phyloP scores from a whole-genome alignment of 2,888 invertebrate species.

The Noctuana brunneofusca region DNA sequence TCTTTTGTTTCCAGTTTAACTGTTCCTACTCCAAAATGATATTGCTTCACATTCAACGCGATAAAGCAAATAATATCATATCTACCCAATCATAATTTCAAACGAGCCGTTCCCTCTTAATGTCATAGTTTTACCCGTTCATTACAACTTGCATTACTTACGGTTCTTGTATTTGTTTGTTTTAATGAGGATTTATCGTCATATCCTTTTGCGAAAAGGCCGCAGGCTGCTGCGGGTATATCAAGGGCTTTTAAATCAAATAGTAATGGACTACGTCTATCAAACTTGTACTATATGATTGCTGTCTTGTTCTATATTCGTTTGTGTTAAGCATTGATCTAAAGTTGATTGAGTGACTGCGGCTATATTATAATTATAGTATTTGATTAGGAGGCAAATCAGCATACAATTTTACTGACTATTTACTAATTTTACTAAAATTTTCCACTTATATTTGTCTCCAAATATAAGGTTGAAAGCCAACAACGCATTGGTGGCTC shows the following conservation, averaged over 20 bases:
- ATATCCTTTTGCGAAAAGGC: conserved; percentile 26
- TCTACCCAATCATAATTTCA: conserved; percentile 45
- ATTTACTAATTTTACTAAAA: no score
- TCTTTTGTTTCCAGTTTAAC: neutral
- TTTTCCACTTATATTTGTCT: no score
- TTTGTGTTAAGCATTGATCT: conserved; percentile 13
- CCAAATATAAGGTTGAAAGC: no score
- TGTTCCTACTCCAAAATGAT: neutral
- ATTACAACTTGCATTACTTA: conserved; percentile 24
- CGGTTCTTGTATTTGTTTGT: conserved; percentile 25
- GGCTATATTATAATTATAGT: neutral
- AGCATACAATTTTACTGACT: no score
- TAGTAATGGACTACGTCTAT: conserved; percentile 20
- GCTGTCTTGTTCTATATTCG: conserved; percentile 11
- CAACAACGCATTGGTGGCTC: no score
- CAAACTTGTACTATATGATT: conserved; percentile 20
- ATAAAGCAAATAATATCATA: conserved; percentile 40
- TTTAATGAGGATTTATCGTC: conserved; percentile 31
- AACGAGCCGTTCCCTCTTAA: conserved; percentile 30
- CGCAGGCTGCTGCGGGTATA: conserved; percentile 13
- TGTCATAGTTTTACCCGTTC: conserved; percentile 18
- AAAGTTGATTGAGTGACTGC: neutral
- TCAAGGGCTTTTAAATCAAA: conserved; percentile 25
- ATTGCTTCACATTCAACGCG: conserved; percentile 20
- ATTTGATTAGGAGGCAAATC: neutral